These are phyloP conservation scores for Leptoteleia sp. DNA, from an alignment of 1,140 invertebrate species.

Conservation along the genomic window DNA sequence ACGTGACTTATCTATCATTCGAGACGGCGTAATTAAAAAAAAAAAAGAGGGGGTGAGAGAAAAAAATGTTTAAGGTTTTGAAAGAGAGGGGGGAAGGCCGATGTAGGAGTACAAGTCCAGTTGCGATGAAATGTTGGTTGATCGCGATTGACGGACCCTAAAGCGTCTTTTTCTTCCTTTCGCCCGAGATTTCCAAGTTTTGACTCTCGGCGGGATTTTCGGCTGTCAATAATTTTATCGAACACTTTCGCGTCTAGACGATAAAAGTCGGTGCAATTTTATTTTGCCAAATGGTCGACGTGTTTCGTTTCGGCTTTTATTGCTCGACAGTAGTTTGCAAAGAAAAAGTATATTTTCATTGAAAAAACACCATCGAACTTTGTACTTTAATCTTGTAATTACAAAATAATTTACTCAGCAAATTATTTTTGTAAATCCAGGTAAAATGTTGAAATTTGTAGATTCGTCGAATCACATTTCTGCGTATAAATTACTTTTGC, in stretches of 20 bases:
- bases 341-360: too few relatives aligned
- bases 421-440: too few relatives aligned
- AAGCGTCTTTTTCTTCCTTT: slow-evolving; percentile 21
- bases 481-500: too few relatives aligned
- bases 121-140: slow-evolving; percentile 34
- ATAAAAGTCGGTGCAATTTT: slow-evolving; percentile 32
- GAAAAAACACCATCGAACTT: too few relatives aligned
- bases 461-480: too few relatives aligned
- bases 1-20: not conserved
- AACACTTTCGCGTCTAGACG: slow-evolving; percentile 44
- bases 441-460: too few relatives aligned
- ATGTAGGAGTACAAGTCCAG: too few relatives aligned
- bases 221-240: slow-evolving; percentile 61
- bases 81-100: too few relatives aligned
- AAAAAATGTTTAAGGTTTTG: too few relatives aligned
- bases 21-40: not conserved
- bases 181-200: slow-evolving; percentile 60
- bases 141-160: slow-evolving; percentile 35
- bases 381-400: too few relatives aligned
- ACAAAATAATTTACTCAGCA: too few relatives aligned
- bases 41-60: too few relatives aligned
- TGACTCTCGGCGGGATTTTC: slow-evolving; percentile 61
- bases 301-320: slow-evolving; percentile 17
- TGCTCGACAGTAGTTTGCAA: slow-evolving; percentile 20
- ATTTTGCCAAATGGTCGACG: slow-evolving; percentile 30